Conservation (phyloP, 2,888 invertebrate genomes). For the Cantharis flavilabris region DNA sequence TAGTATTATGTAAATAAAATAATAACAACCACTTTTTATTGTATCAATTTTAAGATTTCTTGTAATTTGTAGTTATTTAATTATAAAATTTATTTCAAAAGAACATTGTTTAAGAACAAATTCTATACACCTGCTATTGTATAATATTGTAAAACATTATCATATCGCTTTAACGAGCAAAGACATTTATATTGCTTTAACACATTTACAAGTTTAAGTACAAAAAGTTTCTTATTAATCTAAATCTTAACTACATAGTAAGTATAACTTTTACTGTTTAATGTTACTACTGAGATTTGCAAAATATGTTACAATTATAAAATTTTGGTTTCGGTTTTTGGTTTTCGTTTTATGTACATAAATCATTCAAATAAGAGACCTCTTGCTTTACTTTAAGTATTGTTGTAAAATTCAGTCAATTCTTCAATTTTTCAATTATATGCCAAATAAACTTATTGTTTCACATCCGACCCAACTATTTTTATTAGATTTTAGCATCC, state of each 20-base stretch:
- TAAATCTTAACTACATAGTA: not conserved
- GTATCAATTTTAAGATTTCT: no score
- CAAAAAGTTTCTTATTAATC: conserved; percentile 5
- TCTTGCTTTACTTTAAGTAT: no score
- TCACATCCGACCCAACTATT: no score
- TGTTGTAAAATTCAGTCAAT: no score
- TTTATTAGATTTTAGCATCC: no score
- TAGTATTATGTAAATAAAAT: no score
- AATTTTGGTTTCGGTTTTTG: no score
- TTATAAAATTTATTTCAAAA: not conserved
- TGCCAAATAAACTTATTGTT: no score
- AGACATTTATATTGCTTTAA: conserved; percentile 16
- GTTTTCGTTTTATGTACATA: no score
- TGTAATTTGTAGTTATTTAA: not conserved
- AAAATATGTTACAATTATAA: not conserved
- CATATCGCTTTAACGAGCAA: conserved; percentile 7
- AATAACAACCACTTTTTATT: no score
- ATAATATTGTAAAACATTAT: conserved; percentile 7
- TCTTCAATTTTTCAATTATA: no score
- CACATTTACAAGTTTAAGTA: conserved; percentile 4
- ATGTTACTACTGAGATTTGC: not conserved
- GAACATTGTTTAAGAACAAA: not conserved
- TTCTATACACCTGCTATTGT: conserved; percentile 2
- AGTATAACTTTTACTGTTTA: not conserved
- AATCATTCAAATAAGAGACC: no score